These are phyloP conservation scores for Drosophila limbata DNA, from an alignment of 2,888 invertebrate species.

Conservation along the genomic window DNA sequence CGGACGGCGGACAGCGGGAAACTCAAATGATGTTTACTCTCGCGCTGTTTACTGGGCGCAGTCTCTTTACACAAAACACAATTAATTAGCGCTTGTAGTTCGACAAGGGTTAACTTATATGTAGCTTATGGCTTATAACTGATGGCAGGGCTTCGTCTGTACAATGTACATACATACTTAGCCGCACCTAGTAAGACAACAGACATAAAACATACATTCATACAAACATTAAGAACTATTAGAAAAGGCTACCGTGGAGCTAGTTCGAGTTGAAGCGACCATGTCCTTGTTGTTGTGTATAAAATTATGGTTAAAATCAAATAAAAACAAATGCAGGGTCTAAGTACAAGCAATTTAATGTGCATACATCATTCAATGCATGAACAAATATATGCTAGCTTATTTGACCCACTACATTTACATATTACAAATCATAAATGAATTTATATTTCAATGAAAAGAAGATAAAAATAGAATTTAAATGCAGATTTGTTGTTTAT, in stretches of 20 bases:
- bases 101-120: slow-evolving; percentile 11
- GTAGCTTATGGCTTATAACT: not conserved
- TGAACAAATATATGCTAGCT: not conserved
- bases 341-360: not conserved
- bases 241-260: not conserved
- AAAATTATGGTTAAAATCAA: no score
- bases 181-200: slow-evolving; percentile 4
- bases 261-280: not conserved
- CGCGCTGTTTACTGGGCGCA: not conserved
- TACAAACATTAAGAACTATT: not conserved
- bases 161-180: not conserved
- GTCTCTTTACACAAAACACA: slow-evolving; percentile 46
- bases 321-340: not conserved
- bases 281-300: not conserved
- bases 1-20: not conserved
- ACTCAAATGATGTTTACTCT: slow-evolving; percentile 23
- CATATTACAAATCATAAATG: no score
- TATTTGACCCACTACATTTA: no score
- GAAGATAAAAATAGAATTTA: no score
- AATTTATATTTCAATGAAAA: no score
- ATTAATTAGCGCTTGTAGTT: slow-evolving; percentile 53
- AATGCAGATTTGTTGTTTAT: no score
- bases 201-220: not conserved
- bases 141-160: slow-evolving; percentile 25
- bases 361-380: not conserved